These are phyloP conservation scores for Diplolepis rosae DNA, from an alignment of 2,888 invertebrate genomes.

Conservation along the genomic window DNA sequence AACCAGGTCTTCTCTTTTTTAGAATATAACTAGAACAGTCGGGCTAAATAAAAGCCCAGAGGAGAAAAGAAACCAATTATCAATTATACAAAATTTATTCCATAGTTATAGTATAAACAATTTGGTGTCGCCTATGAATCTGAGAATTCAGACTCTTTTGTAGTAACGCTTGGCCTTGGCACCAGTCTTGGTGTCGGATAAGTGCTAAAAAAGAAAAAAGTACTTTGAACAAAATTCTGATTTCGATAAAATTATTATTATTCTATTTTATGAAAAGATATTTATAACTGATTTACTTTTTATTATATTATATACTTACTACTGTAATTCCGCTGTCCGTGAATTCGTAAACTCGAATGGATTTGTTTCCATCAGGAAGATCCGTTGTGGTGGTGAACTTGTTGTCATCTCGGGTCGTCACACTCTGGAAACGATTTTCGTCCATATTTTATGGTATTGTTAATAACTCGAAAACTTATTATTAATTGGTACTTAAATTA, in stretches of 20 bases:
- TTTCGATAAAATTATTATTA: constrained; percentile 6
- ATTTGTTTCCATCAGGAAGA: constrained; percentile 58
- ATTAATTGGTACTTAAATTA: too few species aligned
- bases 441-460: too few species aligned
- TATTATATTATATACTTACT: constrained; percentile 56
- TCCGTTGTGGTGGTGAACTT: constrained; percentile 63
- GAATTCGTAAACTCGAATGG: constrained; percentile 66
- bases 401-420: constrained; percentile 62
- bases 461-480: too few species aligned
- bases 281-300: not conserved
- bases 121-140: constrained; percentile 43
- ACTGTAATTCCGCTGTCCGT: constrained; percentile 65
- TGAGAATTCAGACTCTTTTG: constrained; percentile 59
- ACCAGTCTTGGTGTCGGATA: constrained; percentile 57
- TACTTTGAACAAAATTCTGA: not conserved
- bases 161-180: constrained; percentile 62
- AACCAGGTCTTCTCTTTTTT: not conserved
- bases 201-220: constrained; percentile 55
- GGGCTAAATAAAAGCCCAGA: not conserved
- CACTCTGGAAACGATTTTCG: constrained; percentile 64
- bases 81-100: constrained; percentile 40
- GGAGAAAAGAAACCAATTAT: not conserved
- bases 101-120: constrained; percentile 38
- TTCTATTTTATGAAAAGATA: not conserved
- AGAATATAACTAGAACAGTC: not conserved